Conservation (phyloP, 2,888 invertebrate species). For the Callosobruchus maculatus region DNA sequence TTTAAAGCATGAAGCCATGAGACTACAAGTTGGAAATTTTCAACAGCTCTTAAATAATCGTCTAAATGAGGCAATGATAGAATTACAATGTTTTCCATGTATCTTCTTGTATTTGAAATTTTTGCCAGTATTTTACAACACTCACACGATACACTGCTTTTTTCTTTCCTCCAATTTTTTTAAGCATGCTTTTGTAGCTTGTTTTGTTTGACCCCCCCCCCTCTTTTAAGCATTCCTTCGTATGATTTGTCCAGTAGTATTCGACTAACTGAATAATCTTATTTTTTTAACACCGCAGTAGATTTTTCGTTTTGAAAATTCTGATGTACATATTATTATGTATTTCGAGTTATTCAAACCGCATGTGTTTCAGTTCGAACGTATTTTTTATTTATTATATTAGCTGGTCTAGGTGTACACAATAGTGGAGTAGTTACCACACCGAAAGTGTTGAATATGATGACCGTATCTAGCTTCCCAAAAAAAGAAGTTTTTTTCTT, state of each 20-base stretch:
- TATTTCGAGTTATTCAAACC: background rate
- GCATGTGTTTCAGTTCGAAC: background rate
- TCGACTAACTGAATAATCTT: no score
- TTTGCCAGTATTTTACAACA: background rate
- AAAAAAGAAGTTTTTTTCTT: no score
- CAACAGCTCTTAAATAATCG: no score
- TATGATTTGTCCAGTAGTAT: background rate
- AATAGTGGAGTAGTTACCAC: background rate
- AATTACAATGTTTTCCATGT: background rate
- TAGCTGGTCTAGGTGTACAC: background rate
- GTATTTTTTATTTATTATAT: background rate
- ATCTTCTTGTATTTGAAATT: background rate
- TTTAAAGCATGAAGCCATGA: no score
- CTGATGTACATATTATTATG: background rate
- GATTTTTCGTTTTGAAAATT: no score
- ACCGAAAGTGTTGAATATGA: background rate
- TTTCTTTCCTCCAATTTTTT: background rate
- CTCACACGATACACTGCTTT: conserved; percentile 7
- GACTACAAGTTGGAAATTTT: no score
- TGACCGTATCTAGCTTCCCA: background rate
- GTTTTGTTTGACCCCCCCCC: background rate
- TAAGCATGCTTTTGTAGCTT: conserved; percentile 15
- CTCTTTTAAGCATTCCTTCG: background rate
- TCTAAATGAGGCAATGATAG: no score
- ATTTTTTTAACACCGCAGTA: no score